Evolutionary conservation across 2,888 invertebrate species (phyloP).

Genomic region (Unio pictorum): DNA sequence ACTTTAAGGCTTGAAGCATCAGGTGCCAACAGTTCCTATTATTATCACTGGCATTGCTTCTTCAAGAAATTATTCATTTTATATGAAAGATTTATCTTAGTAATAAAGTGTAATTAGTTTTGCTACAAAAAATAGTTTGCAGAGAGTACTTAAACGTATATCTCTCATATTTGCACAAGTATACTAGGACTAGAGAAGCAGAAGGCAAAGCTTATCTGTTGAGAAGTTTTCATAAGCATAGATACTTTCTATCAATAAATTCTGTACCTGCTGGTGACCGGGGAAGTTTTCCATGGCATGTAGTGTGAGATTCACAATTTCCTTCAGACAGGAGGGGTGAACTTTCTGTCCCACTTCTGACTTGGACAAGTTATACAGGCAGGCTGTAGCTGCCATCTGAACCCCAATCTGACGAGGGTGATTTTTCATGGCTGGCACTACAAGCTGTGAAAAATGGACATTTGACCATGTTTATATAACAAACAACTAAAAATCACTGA

Average conservation of each 20-base stretch:
- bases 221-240: not conserved
- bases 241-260: not conserved
- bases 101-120: no score
- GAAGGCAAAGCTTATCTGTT: no score
- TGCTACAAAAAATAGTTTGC: no score
- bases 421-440: constrained; percentile 69
- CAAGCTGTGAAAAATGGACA: constrained; percentile 58
- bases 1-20: no score
- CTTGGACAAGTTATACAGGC: constrained; percentile 82
- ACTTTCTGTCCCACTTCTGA: constrained; percentile 78
- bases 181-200: no score
- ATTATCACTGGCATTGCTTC: no score
- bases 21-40: no score
- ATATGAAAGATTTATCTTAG: no score
- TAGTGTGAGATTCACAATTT: constrained; percentile 79
- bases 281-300: constrained; percentile 81
- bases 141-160: no score
- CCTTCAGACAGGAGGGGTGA: constrained; percentile 78
- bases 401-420: constrained; percentile 75
- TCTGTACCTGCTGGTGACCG: constrained; percentile 76
- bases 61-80: no score
- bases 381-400: constrained; percentile 84
- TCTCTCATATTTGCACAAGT: no score
- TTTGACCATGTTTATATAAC: not conserved
- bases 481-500: not conserved